phyloP scores from a whole-genome alignment of 2,113 vertebrate species.

The Otus sunia region DNA sequence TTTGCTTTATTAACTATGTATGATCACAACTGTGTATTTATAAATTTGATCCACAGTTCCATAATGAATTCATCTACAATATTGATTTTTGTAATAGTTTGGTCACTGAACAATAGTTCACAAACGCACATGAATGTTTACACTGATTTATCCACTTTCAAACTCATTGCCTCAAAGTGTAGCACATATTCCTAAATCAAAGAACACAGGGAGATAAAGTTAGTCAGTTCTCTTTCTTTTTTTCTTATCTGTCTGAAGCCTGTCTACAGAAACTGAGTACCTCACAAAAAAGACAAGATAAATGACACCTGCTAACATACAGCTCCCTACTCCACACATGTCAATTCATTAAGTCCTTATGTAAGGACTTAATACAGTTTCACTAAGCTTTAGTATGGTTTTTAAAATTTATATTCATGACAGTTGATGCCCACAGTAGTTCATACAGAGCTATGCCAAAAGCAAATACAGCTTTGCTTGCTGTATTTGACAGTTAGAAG shows the following conservation, averaged over 20 bases:
- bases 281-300: background rate
- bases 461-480: background rate
- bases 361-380: background rate
- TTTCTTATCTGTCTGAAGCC: background rate
- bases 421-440: background rate
- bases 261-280: background rate
- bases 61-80: background rate
- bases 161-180: background rate
- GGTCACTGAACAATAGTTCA: background rate
- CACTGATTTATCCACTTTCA: background rate
- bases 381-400: background rate
- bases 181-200: background rate
- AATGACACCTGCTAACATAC: conserved; percentile 1
- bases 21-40: background rate
- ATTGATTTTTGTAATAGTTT: background rate
- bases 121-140: background rate
- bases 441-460: background rate
- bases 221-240: background rate
- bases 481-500: background rate
- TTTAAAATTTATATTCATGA: background rate
- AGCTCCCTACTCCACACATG: background rate
- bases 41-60: background rate
- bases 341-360: background rate
- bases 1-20: background rate
- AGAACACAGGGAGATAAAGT: background rate